These are phyloP conservation scores for Argopecten irradians DNA, from an alignment of 1,140 invertebrate genomes.

Conservation along the genomic window DNA sequence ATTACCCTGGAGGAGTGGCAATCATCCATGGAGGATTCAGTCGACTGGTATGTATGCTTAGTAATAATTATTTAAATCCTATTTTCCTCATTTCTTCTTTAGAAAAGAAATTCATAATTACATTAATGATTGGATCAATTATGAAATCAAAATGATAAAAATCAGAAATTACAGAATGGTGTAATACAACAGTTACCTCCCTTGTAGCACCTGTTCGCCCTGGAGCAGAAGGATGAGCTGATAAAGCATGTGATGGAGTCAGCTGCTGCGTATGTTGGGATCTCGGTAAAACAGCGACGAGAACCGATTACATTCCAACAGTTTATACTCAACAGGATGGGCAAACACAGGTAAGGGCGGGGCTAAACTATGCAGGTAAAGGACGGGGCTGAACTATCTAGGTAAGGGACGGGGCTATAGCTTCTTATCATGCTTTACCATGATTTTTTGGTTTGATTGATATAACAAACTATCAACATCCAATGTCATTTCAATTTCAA, in stretches of 20 bases:
- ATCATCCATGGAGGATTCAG: conserved; percentile 92
- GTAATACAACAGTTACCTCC: background rate
- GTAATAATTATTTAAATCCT: too few species aligned
- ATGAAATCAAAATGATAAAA: background rate
- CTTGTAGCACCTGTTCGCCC: conserved; percentile 89
- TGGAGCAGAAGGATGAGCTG: conserved; percentile 89
- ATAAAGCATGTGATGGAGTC: conserved; percentile 90
- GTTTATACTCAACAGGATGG: conserved; percentile 90
- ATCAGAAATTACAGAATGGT: too few species aligned
- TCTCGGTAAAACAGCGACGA: conserved; percentile 89
- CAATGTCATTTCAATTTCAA: too few species aligned
- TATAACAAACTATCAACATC: too few species aligned
- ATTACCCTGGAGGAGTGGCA: conserved; percentile 87
- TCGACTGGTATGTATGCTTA: conserved; percentile 77
- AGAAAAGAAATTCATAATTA: too few species aligned
- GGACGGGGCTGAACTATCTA: too few species aligned
- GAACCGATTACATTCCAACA: conserved; percentile 90
- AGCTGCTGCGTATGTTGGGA: conserved; percentile 87
- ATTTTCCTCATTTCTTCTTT: too few species aligned
- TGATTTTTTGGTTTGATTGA: too few species aligned
- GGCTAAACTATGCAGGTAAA: too few species aligned
- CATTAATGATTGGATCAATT: too few species aligned
- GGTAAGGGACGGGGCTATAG: too few species aligned
- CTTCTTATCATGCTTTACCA: too few species aligned
- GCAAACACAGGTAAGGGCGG: conserved; percentile 88